Evolutionary conservation across 2,113 vertebrate species (phyloP).

Genomic region (Ramphastos sulfuratus): DNA sequence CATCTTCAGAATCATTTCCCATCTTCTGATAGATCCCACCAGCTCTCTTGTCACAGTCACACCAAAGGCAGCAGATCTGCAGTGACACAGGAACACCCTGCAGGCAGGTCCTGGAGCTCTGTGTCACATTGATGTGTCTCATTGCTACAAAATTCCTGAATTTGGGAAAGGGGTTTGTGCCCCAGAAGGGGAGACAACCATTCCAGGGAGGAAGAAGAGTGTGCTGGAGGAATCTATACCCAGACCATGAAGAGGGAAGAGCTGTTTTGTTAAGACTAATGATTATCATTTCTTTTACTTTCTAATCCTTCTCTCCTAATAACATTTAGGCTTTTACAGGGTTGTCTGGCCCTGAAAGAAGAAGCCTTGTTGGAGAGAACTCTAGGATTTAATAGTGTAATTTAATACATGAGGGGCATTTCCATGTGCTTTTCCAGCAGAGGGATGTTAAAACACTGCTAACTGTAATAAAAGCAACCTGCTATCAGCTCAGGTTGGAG

Average conservation of each 20-base stretch:
- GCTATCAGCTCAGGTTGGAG: not conserved
- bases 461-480: not conserved
- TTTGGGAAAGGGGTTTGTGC: not conserved
- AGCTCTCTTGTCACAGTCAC: accelerated
- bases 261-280: not conserved
- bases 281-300: not conserved
- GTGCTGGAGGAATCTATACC: not conserved
- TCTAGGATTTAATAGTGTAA: not conserved
- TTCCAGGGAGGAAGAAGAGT: not conserved
- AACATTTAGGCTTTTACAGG: not conserved
- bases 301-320: not conserved
- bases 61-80: accelerated
- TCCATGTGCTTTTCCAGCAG: not conserved
- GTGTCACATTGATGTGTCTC: accelerated
- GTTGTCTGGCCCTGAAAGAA: not conserved
- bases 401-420: not conserved
- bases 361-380: not conserved
- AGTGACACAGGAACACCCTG: accelerated
- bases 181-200: not conserved
- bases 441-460: not conserved
- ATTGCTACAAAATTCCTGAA: not conserved
- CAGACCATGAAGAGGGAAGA: not conserved
- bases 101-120: not conserved
- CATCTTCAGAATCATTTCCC: not conserved
- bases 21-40: not conserved